Conservation (phyloP, 2,113 vertebrate species). For the Pogonocichla stellata region DNA sequence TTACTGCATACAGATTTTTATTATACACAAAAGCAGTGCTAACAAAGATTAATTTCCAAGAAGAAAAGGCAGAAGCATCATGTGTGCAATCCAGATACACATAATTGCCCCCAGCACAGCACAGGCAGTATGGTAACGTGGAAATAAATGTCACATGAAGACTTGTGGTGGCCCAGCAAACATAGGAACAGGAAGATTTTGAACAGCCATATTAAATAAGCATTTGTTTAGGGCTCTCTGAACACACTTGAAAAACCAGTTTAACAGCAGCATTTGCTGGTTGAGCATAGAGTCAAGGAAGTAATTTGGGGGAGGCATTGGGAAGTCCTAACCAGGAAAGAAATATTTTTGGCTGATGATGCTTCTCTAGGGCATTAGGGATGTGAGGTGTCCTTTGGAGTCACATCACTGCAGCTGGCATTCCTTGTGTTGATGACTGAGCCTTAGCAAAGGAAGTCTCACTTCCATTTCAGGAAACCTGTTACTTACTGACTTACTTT, state of each 20-base stretch:
- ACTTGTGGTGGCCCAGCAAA: background rate
- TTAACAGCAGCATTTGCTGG: background rate
- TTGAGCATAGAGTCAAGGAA: background rate
- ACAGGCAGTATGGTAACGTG: background rate
- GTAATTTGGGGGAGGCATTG: background rate
- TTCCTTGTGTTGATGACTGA: background rate
- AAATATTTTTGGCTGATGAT: background rate
- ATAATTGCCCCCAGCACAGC: background rate
- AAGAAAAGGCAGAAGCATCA: background rate
- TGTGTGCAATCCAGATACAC: background rate
- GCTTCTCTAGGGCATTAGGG: background rate
- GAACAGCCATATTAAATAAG: background rate
- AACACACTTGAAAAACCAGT: slow-evolving; percentile 2
- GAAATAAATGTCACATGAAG: background rate
- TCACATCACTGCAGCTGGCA: background rate
- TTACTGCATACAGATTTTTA: background rate
- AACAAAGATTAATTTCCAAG: background rate
- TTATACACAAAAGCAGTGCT: background rate
- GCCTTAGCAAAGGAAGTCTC: background rate
- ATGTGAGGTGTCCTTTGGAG: background rate
- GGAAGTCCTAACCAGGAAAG: background rate
- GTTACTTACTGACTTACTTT: background rate
- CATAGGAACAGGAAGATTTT: background rate
- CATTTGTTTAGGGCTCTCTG: background rate
- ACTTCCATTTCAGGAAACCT: background rate